A percentile compares a stretch with the other conserved stretches of the same genome.
Conservation (phyloP, 2,113 vertebrate species). For the Todiramphus saurophagus region DNA sequence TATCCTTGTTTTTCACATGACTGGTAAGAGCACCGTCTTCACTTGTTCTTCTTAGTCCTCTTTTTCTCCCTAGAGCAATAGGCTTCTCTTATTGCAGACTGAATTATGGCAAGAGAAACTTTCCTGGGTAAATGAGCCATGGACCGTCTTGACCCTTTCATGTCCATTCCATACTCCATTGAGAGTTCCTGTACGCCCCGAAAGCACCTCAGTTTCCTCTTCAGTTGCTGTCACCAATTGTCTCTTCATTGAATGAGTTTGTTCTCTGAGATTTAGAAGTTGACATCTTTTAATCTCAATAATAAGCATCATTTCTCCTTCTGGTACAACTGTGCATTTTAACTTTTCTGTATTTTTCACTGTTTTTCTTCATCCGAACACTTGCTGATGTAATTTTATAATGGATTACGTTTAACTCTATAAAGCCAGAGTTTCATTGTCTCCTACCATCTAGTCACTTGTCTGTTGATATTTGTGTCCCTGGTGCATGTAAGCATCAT, state of each 20-base stretch:
- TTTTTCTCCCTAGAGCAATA: not conserved
- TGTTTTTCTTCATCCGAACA: not conserved
- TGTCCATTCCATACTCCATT: not conserved
- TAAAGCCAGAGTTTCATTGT: not conserved
- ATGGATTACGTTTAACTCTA: not conserved
- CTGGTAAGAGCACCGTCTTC: not conserved
- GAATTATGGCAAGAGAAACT: not conserved
- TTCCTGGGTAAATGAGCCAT: not conserved
- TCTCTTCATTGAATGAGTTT: not conserved
- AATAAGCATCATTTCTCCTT: not conserved
- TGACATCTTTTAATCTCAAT: not conserved
- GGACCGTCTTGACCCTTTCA: not conserved
- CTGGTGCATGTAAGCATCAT: not conserved
- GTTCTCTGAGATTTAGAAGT: not conserved
- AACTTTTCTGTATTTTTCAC: not conserved
- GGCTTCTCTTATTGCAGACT: not conserved
- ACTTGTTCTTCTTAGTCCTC: not conserved
- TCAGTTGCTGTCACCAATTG: not conserved
- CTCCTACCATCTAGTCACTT: not conserved
- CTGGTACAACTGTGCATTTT: not conserved
- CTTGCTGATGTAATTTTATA: not conserved
- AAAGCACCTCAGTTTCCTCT: not conserved
- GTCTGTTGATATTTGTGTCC: not conserved
- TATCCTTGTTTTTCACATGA: not conserved
- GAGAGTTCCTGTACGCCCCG: not conserved